Base-by-base conservation (phyloP, 2,113 vertebrate genomes). In the Perca fluviatilis region DNA sequence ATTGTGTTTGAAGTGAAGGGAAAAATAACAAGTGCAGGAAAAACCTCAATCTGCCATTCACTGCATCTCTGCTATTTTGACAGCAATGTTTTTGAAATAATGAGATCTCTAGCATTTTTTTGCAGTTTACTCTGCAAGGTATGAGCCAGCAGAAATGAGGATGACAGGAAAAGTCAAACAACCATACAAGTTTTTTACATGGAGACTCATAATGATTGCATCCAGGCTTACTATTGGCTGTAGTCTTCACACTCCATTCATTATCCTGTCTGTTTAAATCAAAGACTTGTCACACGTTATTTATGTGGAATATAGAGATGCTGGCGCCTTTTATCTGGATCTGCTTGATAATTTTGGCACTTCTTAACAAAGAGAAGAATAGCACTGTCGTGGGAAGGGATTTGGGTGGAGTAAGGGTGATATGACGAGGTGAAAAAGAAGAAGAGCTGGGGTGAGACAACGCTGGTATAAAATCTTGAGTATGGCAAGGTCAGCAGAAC, bases 401-500 rank as follows among this genome's bases (percentile, higher is more conserved):
- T 87, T 70, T 83, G 79, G 76, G 68, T 21, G 40, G 61, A 66
- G 72, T n/a, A 23, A 50, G 77, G 82, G 65, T 84, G 74, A 87
- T 54, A 82, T 77, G 54, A 80, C 0, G 23, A 60, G 57, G 69
- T 47, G 67, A 64, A 81, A 62, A 81, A 65, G 75, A 18, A 74
- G 62, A 49, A 23, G 77, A 79, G 73, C 40, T 60, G 71, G 81
- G 79, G 77, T 77, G 74, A 90, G 79, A 87, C 77, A 71, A 82
- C 75, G 8, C 51, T 66, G 81, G 79, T 81, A 89, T 83, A 83
- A 77, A 92, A 85, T 89, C 82, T 74, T 21, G 73, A 51, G 80
- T 79, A 57, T 87, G 86, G 88, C 87, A 89, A 93, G 91, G 92
- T 93, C 92, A 93, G 90, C 87, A 91, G 83, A 86, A 89, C 81